Conservation (phyloP, 2,888 invertebrate species). For the Tetheella fluctuosa region DNA sequence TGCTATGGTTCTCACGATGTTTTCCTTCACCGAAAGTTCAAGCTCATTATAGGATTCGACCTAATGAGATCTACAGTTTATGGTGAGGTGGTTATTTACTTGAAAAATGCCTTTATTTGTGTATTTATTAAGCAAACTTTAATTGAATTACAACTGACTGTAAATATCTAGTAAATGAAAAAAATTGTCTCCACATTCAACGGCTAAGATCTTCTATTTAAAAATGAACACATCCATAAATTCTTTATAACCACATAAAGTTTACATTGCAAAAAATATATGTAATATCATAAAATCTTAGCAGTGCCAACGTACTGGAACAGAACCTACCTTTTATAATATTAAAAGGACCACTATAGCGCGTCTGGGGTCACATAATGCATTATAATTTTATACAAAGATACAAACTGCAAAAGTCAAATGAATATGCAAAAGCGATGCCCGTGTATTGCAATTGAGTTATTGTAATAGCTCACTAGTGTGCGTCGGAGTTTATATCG, state of each 20-base stretch:
- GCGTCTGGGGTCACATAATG: slow-evolving; percentile 73
- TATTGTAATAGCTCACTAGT: slow-evolving; percentile 68
- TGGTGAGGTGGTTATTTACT: too few relatives aligned
- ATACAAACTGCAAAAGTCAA: slow-evolving; percentile 76
- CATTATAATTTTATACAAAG: slow-evolving; percentile 84
- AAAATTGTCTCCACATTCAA: neutral
- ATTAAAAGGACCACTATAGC: slow-evolving; percentile 53
- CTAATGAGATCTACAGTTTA: too few relatives aligned
- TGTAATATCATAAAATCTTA: slow-evolving; percentile 5
- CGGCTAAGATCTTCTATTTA: neutral
- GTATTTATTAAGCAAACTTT: too few relatives aligned
- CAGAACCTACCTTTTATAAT: slow-evolving; percentile 39
- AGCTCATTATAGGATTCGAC: too few relatives aligned
- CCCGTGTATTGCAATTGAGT: slow-evolving; percentile 77
- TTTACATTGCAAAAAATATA: slow-evolving; percentile 4
- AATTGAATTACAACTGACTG: neutral
- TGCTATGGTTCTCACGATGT: too few relatives aligned
- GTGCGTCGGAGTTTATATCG: slow-evolving; percentile 48
- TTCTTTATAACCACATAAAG: slow-evolving; percentile 4
- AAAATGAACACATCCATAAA: neutral
- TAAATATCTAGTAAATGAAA: neutral
- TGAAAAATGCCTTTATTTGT: too few relatives aligned
- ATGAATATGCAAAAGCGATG: slow-evolving; percentile 81
- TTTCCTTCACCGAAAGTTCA: too few relatives aligned
- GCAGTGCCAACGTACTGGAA: slow-evolving; percentile 7